These are phyloP conservation scores for Empidonax traillii DNA, from an alignment of 2,113 vertebrate genomes.

Conservation along the genomic window DNA sequence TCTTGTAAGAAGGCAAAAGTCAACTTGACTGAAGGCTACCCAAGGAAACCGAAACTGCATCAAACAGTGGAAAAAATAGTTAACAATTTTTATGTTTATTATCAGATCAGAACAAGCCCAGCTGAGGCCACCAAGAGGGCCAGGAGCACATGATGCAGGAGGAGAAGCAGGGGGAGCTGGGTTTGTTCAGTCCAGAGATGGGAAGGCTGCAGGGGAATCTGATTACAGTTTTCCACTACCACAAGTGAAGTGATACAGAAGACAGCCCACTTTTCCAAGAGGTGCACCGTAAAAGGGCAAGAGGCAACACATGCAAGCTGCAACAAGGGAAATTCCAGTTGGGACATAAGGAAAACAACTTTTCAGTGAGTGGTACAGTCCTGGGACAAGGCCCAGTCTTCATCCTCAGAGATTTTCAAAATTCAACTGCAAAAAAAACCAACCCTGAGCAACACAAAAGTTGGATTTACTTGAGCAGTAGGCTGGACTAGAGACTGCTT, in stretches of 20 bases:
- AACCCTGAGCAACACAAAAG: not conserved
- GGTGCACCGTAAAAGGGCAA: not conserved
- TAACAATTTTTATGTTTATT: conserved; percentile 10
- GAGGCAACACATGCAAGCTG: not conserved
- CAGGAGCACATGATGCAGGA: not conserved
- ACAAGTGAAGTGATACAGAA: not conserved
- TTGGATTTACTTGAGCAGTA: not conserved
- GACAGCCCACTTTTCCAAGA: not conserved
- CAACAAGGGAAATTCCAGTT: conserved; percentile 23
- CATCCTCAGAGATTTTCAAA: not conserved
- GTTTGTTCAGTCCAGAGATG: not conserved
- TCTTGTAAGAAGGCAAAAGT: not conserved
- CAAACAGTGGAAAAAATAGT: not conserved
- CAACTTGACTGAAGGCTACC: not conserved
- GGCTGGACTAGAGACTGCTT: not conserved
- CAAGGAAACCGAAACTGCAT: not conserved
- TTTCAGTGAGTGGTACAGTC: not conserved
- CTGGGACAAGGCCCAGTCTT: conserved; percentile 22
- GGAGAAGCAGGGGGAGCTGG: not conserved
- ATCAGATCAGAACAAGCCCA: conserved; percentile 24
- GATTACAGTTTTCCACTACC: not conserved
- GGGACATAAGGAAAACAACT: conserved; percentile 8
- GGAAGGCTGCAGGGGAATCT: not conserved
- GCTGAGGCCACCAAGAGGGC: conserved; percentile 39
- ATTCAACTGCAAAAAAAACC: not conserved